phyloP scores from a whole-genome alignment of 2,888 invertebrate genomes.

The Phortica okadai region DNA sequence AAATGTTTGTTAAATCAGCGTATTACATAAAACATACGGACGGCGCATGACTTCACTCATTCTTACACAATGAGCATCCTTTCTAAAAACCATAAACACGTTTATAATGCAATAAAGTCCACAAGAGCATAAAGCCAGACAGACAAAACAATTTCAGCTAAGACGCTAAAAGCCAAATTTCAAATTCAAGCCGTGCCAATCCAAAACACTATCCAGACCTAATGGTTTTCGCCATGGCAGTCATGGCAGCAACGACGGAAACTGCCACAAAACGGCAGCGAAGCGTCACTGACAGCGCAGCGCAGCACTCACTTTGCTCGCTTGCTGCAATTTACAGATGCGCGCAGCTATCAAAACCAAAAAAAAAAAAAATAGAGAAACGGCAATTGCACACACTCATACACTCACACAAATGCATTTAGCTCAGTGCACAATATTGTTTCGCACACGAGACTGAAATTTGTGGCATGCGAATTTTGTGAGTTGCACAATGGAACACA shows the following conservation, averaged over 20 bases:
- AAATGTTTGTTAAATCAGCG: too few relatives aligned
- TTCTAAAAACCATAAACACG: background rate
- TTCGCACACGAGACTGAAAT: background rate
- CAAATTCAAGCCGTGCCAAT: background rate
- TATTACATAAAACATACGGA: too few relatives aligned
- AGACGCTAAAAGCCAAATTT: background rate
- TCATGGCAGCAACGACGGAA: conserved; percentile 4
- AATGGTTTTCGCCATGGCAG: background rate
- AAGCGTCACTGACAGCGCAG: conserved; percentile 12
- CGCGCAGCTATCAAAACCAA: background rate
- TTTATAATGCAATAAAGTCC: background rate
- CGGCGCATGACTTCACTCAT: too few relatives aligned
- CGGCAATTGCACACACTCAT: background rate
- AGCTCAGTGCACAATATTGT: background rate
- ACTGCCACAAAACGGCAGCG: conserved; percentile 17
- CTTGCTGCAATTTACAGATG: conserved; percentile 3
- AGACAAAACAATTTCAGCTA: background rate
- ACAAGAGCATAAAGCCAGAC: background rate
- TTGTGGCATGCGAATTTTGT: conserved; percentile 1
- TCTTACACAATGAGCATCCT: background rate
- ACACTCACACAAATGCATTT: too few relatives aligned
- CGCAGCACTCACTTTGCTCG: background rate
- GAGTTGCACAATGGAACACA: background rate
- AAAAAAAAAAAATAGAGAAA: background rate
- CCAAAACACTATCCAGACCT: too few relatives aligned